These are phyloP conservation scores for Dolichotis patagonum DNA, from an alignment of 2,113 vertebrate genomes.

Conservation along the genomic window DNA sequence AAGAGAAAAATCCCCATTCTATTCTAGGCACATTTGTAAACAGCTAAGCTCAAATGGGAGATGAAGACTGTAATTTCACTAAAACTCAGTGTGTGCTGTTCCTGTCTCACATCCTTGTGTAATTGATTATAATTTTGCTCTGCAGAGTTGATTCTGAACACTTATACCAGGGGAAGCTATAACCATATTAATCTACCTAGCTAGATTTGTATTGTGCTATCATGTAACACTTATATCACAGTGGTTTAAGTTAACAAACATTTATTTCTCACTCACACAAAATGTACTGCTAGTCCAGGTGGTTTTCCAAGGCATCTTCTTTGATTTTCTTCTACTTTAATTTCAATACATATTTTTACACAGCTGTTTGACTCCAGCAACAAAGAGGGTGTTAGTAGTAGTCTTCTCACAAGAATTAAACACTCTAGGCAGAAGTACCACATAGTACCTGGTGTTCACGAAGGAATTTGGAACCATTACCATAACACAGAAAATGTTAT, in stretches of 20 bases:
- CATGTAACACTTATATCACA: not conserved
- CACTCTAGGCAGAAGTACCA: not conserved
- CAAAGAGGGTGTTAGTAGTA: not conserved
- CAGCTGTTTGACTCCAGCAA: not conserved
- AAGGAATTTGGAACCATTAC: not conserved
- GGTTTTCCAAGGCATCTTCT: not conserved
- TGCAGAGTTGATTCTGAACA: conserved; percentile 1
- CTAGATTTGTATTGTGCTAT: not conserved
- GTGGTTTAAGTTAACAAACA: not conserved
- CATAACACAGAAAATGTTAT: not conserved
- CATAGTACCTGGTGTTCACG: not conserved
- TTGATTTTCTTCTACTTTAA: conserved; percentile 40
- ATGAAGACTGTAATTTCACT: not conserved
- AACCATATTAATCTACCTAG: not conserved
- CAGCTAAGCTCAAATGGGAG: not conserved
- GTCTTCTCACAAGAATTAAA: not conserved
- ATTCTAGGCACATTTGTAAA: not conserved
- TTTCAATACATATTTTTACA: conserved; percentile 45
- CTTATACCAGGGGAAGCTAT: conserved; percentile 41
- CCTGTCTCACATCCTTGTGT: not conserved
- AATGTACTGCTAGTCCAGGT: not conserved
- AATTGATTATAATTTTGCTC: not conserved
- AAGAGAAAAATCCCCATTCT: conserved; percentile 57
- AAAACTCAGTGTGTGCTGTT: not conserved
- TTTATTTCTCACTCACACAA: not conserved